Evolutionary conservation across 1,140 invertebrate genomes (phyloP), one percentile per base, ranked within the genome.

Genomic region (Drosophila serrata): DNA sequence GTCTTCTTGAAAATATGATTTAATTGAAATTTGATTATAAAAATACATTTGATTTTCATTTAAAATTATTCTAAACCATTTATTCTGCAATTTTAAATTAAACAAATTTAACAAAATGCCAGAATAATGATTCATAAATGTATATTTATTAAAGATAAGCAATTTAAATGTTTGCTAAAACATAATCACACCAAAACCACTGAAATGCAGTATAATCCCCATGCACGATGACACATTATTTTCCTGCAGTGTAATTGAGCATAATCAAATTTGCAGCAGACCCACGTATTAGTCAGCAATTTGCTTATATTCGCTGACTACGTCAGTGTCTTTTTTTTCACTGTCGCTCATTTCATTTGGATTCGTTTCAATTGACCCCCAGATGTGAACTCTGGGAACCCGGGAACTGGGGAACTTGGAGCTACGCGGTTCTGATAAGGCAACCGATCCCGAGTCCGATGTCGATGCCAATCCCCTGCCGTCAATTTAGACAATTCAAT

Each of bases 401-500:
- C 53, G 37, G 51, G 31, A 53, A 53, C 63, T 64, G 37, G 37
- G 51, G 31, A 53, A 53, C 63, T 64, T 27, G 40, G 12, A 33
- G 39, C 43, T 37, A 40, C 15, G 12, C 39, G n/a, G 19, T 56
- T 27, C 31, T 82, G 82, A 87, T 87, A 87, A 80, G 62, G 49
- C 39, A 39, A 33, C 33, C 51, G 62, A 27, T 22, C 29, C 1
- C 29, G 6, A 19, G 48, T 19, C 19, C 35, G 12, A 13, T 37
- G 56, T 15, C 37, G n/a, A 24, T 39, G 56, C 35, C 61, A 22
- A 53, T 19, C 49, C 49, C 19, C 19, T 51, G 76, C 59, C 67
- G 65, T 60, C 75, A 87, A 87, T 87, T 87, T 88, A 87, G 70
- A 82, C 84, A 86, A 86, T 86, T 86, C 67, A 72, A 72, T 72